Percentiles rank a stretch among this genome's conserved stretches.
phyloP scores from a whole-genome alignment of 2,113 vertebrate genomes.

The Nothocercus julius region DNA sequence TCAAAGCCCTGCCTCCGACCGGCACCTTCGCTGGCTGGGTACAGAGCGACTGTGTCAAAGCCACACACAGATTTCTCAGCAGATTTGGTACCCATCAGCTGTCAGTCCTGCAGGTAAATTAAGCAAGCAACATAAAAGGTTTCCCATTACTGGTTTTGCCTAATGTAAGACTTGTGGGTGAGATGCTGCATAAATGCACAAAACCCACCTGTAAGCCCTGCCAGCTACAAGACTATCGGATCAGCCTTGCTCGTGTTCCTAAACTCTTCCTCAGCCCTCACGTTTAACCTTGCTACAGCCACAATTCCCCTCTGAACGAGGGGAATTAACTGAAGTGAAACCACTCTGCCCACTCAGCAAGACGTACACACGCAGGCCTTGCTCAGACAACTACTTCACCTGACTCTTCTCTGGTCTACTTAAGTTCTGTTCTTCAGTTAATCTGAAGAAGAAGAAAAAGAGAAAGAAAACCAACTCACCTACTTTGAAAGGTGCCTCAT shows the following conservation, averaged over 20 bases:
- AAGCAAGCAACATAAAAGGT: constrained; percentile 30
- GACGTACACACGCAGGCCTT: background rate
- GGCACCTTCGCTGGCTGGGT: background rate
- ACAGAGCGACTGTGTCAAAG: background rate
- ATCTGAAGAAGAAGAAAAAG: background rate
- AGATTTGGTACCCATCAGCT: background rate
- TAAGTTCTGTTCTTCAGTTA: background rate
- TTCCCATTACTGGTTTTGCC: constrained; percentile 10
- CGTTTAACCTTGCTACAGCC: background rate
- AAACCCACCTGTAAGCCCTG: constrained; percentile 24
- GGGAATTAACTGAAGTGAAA: background rate
- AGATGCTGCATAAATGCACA: constrained; percentile 24
- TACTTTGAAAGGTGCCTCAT: background rate
- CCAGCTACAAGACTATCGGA: background rate
- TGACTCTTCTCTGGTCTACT: background rate
- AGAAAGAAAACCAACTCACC: background rate
- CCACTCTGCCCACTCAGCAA: constrained; percentile 30
- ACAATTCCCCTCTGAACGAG: background rate
- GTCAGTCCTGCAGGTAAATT: constrained; percentile 24
- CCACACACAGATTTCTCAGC: background rate
- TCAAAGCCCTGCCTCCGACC: background rate
- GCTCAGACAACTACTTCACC: background rate
- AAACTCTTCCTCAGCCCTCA: background rate
- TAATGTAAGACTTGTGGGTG: background rate
- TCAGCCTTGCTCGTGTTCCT: fast-evolving